Conservation (phyloP, 2,797 vertebrate genomes). For the Catamblyrhynchus diadema region DNA sequence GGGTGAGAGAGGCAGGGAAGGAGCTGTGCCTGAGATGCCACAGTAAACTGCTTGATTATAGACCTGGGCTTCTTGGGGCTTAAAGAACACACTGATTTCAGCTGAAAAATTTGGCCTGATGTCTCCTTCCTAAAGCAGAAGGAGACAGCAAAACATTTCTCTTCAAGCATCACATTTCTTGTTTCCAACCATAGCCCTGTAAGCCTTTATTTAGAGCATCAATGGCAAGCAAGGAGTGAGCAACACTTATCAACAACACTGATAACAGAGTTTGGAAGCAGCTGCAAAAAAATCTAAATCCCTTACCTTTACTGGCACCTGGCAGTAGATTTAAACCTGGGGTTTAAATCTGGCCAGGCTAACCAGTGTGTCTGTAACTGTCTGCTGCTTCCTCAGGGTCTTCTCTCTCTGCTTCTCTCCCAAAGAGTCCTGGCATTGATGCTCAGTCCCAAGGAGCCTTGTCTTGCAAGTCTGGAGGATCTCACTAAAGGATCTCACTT, state of each 20-base stretch:
- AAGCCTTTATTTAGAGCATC: neutral
- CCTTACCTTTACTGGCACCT: neutral
- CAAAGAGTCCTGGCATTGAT: neutral
- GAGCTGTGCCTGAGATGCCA: conserved; percentile 81
- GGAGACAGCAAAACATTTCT: conserved; percentile 17
- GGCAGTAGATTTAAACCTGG: neutral
- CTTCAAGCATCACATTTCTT: neutral
- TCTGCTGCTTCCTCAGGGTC: neutral
- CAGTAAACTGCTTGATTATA: conserved; percentile 84
- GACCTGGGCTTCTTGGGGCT: conserved; percentile 78
- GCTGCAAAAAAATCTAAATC: neutral
- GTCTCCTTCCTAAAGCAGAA: conserved; percentile 81
- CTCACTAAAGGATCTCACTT: neutral
- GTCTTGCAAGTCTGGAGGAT: neutral
- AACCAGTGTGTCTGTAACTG: neutral
- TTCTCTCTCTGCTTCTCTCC: neutral
- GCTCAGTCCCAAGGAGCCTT: neutral
- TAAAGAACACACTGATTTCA: conserved; percentile 81
- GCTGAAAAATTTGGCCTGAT: conserved; percentile 81
- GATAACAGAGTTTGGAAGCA: neutral
- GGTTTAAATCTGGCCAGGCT: neutral
- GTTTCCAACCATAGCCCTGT: neutral
- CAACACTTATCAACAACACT: neutral
- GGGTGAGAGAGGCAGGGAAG: neutral
- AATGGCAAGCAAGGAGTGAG: neutral